Base-by-base conservation (phyloP, 2,888 invertebrate species). In the Drosophila bunnanda region DNA sequence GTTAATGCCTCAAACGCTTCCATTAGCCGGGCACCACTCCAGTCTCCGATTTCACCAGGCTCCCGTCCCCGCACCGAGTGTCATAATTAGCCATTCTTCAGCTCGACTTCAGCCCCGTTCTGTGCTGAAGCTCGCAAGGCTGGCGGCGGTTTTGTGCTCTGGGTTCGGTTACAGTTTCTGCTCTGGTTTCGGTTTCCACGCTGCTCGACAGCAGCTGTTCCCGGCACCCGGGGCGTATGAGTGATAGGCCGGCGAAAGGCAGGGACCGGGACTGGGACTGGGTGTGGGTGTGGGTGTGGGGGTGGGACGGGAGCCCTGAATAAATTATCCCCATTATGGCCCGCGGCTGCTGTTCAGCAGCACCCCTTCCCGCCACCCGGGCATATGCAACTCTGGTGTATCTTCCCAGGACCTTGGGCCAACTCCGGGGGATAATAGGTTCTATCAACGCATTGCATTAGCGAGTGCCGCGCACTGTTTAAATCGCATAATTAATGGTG, bases 211-310 rank as follows among this genome's bases (percentile, higher is more conserved):
- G 50, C 85, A 71, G 75, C 60, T 81, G 82, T 46, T 52, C 38
- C 13, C n/a, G 44, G 69, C 52, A 38, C 52, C 20, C 50, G 30
- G 12, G 74, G 66, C 86, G 86, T 77, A 80, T 86, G 86, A 86
- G 78, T 82, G 61, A 86, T 80, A 57, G 71, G 58, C 58, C 20
- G 39, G 30, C 48, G 6, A 4, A 25, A 25, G 32, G 32, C 32
- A 30, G 1, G 1, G 32, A 22, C 10, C 17, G 3, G 13, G 13
- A 12, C 2, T 10, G 10, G 30, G 30, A 17, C 17, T 5, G 41
- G 25, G n/a, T n/a, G n/a, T n/a, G n/a, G n/a, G n/a, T n/a, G n/a
- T n/a, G n/a, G n/a, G n/a, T n/a, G n/a, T n/a, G n/a, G n/a, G n/a
- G n/a, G n/a, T n/a, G n/a, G n/a, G n/a, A n/a, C 12, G 25, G 28